These are phyloP conservation scores for Engystomops pustulosus DNA, from an alignment of 2,113 vertebrate genomes.

Conservation along the genomic window DNA sequence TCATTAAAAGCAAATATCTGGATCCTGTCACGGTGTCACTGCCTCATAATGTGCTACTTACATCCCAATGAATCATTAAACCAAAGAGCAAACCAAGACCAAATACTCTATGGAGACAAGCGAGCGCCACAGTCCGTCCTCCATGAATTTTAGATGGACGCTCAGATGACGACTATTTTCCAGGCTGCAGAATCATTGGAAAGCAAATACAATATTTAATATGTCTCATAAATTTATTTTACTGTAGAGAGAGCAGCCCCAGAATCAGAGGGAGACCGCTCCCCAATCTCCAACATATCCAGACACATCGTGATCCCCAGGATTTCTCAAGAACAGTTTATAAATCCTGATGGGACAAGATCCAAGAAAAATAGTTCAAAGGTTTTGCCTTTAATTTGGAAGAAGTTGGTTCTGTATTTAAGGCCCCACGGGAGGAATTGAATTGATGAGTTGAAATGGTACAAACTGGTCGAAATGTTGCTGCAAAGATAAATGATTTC, in stretches of 20 bases:
- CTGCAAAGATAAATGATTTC: too few species aligned
- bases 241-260: not conserved
- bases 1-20: constrained; percentile 58
- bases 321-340: not conserved
- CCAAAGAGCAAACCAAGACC: constrained; percentile 32
- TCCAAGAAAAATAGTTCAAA: not conserved
- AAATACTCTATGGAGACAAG: constrained; percentile 52
- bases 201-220: constrained; percentile 37
- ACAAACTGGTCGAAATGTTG: not conserved
- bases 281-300: not conserved
- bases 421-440: not conserved
- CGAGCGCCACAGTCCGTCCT: constrained; percentile 41
- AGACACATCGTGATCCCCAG: not conserved
- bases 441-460: not conserved
- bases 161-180: constrained; percentile 10
- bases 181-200: constrained; percentile 25
- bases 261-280: not conserved
- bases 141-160: not conserved
- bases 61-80: constrained; percentile 58
- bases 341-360: not conserved
- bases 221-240: not conserved
- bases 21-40: constrained; percentile 59
- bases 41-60: constrained; percentile 58
- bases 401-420: not conserved
- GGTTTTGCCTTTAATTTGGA: not conserved